Evolutionary conservation across 2,888 invertebrate species (phyloP), one percentile per base, ranked within the genome.

Genomic region (Trissolcus japonicus): DNA sequence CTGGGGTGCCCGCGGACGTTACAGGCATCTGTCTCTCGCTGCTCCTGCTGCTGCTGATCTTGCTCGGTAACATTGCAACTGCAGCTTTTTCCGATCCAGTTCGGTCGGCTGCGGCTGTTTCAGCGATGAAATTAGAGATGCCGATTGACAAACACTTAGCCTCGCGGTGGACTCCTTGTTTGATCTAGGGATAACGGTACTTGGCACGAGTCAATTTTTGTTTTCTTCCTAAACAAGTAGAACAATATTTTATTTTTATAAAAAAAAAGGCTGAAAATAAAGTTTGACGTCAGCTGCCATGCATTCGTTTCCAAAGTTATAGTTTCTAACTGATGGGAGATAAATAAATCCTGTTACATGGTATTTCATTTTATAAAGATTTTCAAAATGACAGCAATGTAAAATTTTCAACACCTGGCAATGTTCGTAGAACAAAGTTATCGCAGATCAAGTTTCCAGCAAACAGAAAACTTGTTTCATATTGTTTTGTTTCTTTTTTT

Each of bases 21-120:
- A 77, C 63, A 80, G 83, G 85, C 86, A 86, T 86, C 86, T 86
- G 86, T 83, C 82, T 78, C 68, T 21, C 43, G 21, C 35, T 35
- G 35, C 35, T 11, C 35, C 35, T 35, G 35, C 35, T 35, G 35
- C 35, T 35, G 35, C 35, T 35, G 35, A 48, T 69, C 61, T 48
- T 14, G 54, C 48, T 25, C 55, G 51, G 69, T 62, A 71, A 59
- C 71, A 19, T 41, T 21, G 57, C 57, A 71, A 59, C 61, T 63
- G 57, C 63, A 35, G 61, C 63, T 55, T 62, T 55, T 46, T 54
- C 56, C 9, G 13, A 57, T 40, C 66, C 56, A 17, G 14, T 29
- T n/a, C 16, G 25, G 53, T 6, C 4, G 19, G 56, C 43, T 25
- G 46, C 25, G 48, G 50, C 43, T 53, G 51, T 35, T 55, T 48